Percentiles rank a stretch among this genome's conserved stretches.
Conservation (phyloP, 23 tunicate genomes). For the Trididemnum miniatum region DNA sequence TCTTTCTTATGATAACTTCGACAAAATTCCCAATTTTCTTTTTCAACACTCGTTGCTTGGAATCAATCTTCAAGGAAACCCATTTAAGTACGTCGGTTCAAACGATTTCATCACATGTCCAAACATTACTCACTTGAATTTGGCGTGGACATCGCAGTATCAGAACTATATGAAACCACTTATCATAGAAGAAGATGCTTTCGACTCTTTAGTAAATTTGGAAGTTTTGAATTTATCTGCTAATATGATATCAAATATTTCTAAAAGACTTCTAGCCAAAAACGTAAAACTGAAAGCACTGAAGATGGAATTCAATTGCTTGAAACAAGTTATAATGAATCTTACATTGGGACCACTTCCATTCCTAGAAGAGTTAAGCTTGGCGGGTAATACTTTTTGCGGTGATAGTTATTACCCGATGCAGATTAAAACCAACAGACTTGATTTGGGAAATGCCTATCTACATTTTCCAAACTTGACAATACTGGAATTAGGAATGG, state of each 20-base stretch:
- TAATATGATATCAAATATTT: not conserved
- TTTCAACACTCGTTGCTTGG: not conserved
- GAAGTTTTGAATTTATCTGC: not conserved
- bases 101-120: not conserved
- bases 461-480: not conserved
- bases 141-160: conserved; percentile 16
- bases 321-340: not conserved
- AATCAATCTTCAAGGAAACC: not conserved
- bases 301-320: not conserved
- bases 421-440: not conserved
- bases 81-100: not conserved
- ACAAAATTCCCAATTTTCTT: not conserved
- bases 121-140: not conserved
- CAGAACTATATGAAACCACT: not conserved
- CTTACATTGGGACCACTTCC: not conserved
- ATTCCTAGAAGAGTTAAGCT: not conserved
- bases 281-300: not conserved
- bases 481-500: not conserved
- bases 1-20: conserved; percentile 9
- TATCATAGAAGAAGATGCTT: not conserved
- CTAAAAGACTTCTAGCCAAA: not conserved
- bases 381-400: not conserved
- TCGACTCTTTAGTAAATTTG: not conserved
- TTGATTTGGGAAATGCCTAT: not conserved
- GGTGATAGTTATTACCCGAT: not conserved